These are phyloP conservation scores for Saxicola maurus DNA, from an alignment of 2,797 vertebrate species.

Conservation along the genomic window DNA sequence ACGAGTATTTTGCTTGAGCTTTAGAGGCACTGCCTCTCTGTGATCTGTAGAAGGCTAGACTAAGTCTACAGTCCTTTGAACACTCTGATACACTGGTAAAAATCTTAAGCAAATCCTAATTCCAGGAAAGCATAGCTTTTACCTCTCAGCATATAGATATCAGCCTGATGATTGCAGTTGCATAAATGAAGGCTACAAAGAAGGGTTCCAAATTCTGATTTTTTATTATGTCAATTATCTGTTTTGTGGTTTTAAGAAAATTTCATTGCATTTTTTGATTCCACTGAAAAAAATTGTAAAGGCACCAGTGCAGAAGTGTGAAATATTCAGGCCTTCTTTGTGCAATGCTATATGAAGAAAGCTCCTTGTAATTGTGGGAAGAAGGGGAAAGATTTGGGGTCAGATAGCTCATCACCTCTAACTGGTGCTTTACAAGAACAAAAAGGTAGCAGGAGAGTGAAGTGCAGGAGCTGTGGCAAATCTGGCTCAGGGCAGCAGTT, in stretches of 20 bases:
- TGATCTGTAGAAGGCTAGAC: neutral
- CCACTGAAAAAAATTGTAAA: neutral
- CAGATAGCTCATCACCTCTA: neutral
- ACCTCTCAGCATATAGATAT: neutral
- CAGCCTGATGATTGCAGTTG: neutral
- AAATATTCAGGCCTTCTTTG: neutral
- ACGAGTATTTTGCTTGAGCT: fast-evolving
- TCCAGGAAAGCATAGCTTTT: neutral
- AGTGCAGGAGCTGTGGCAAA: neutral
- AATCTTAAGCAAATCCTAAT: neutral
- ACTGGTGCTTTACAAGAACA: neutral
- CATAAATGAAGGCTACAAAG: neutral
- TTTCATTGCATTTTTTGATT: neutral
- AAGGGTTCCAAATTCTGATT: neutral
- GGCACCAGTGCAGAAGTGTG: neutral
- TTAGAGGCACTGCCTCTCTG: neutral
- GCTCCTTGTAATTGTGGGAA: neutral
- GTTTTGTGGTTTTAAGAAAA: neutral
- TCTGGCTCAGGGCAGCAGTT: neutral
- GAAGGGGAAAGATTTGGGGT: neutral
- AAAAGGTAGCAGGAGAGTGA: neutral
- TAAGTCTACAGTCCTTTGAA: neutral
- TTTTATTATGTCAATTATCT: neutral
- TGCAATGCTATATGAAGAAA: neutral
- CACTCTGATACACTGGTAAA: neutral